These are phyloP conservation scores for Notiomystis cincta DNA, from an alignment of 2,113 vertebrate genomes.

Conservation along the genomic window DNA sequence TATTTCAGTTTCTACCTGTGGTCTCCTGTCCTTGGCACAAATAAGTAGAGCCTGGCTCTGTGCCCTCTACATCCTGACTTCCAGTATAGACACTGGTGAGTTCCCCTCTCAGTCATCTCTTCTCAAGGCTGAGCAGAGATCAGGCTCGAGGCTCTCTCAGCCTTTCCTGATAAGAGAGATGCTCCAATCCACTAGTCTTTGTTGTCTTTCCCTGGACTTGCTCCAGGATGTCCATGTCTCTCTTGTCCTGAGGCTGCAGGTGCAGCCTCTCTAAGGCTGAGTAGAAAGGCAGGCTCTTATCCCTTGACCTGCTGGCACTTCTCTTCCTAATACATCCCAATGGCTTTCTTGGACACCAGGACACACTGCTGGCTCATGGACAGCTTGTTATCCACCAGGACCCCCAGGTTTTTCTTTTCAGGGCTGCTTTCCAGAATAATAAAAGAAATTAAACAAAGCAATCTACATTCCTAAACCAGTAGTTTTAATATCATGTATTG, in stretches of 20 bases:
- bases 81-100: not conserved
- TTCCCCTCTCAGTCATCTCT: not conserved
- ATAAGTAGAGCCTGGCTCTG: not conserved
- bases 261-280: not conserved
- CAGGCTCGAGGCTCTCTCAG: too few relatives aligned
- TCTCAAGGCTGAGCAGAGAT: not conserved
- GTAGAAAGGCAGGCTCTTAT: not conserved
- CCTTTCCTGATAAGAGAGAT: not conserved
- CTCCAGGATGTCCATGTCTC: not conserved
- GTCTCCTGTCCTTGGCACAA: not conserved
- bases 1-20: not conserved
- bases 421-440: not conserved
- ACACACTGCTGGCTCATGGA: not conserved
- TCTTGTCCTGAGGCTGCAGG: too few relatives aligned
- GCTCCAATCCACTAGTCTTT: not conserved
- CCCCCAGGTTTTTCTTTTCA: not conserved
- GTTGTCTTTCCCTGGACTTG: too few relatives aligned
- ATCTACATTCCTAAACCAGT: not conserved
- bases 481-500: not conserved
- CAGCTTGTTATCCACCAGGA: not conserved
- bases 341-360: not conserved
- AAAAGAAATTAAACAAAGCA: not conserved
- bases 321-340: not conserved
- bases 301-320: too few relatives aligned
- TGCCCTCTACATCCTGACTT: not conserved